Conservation (phyloP, 1,140 invertebrate species). For the Asbolus verrucosus region DNA sequence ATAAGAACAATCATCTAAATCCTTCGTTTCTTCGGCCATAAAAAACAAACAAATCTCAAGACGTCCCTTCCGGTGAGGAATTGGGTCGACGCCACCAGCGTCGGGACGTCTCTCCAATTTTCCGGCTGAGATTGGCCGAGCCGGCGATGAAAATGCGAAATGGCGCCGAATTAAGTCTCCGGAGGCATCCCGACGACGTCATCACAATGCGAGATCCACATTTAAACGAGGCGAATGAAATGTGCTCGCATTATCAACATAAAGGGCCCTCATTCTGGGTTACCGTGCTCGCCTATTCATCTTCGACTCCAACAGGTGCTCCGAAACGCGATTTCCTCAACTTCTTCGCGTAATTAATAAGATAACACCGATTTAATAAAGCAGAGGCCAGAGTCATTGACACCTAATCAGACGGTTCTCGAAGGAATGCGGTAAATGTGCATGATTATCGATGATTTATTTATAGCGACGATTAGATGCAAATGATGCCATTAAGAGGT, state of each 20-base stretch:
- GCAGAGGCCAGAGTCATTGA: conserved; percentile 23
- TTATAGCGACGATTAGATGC: not conserved
- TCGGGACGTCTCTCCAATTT: conserved; percentile 13
- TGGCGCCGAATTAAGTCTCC: conserved; percentile 14
- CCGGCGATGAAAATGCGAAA: not conserved
- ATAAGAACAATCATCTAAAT: too few relatives aligned
- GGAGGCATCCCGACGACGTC: conserved; percentile 11
- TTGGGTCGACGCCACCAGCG: conserved; percentile 17
- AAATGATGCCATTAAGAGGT: not conserved
- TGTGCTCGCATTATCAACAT: not conserved
- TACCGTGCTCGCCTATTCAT: too few relatives aligned
- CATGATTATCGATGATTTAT: conserved; percentile 18
- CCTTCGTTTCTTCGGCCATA: too few relatives aligned
- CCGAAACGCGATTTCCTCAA: not conserved
- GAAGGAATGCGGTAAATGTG: conserved; percentile 33
- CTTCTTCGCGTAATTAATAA: too few relatives aligned
- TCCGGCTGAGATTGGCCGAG: conserved; percentile 13
- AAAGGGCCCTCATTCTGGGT: too few relatives aligned
- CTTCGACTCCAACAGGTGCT: conserved; percentile 26
- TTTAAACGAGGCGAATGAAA: not conserved
- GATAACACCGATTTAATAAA: too few relatives aligned
- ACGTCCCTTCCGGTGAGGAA: conserved; percentile 8
- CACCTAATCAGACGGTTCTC: conserved; percentile 3
- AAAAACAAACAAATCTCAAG: not conserved
- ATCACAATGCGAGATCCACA: not conserved